phyloP scores from a whole-genome alignment of 2,113 vertebrate genomes.

The Gulo gulo region DNA sequence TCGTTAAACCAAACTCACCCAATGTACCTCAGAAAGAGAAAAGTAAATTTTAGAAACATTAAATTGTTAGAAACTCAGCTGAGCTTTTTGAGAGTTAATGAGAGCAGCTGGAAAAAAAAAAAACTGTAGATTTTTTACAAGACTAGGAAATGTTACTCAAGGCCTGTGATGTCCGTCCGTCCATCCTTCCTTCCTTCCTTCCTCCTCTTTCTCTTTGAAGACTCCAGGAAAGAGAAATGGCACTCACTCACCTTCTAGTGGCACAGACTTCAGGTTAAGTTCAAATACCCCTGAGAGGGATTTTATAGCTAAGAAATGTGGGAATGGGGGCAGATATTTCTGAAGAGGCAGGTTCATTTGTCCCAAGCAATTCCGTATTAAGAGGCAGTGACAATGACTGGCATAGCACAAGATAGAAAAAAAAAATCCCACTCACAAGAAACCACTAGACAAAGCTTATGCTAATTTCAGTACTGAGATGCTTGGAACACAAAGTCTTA shows the following conservation, averaged over 20 bases:
- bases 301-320: neutral
- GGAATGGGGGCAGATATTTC: neutral
- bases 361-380: neutral
- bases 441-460: neutral
- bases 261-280: neutral
- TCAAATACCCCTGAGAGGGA: neutral
- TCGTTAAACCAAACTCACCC: neutral
- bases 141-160: neutral
- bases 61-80: neutral
- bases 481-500: neutral
- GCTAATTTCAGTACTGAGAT: neutral
- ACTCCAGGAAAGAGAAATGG: neutral
- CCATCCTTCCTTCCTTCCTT: neutral
- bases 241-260: neutral
- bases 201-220: neutral
- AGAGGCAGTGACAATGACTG: neutral
- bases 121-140: neutral
- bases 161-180: neutral
- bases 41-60: neutral
- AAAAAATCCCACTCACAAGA: neutral
- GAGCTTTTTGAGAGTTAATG: neutral
- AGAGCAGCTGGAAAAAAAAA: neutral
- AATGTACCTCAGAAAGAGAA: no score
- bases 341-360: slow-evolving; percentile 2
- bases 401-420: neutral